Evolutionary conservation across 2,113 vertebrate genomes (phyloP).

Genomic region (Spilogale gracilis): DNA sequence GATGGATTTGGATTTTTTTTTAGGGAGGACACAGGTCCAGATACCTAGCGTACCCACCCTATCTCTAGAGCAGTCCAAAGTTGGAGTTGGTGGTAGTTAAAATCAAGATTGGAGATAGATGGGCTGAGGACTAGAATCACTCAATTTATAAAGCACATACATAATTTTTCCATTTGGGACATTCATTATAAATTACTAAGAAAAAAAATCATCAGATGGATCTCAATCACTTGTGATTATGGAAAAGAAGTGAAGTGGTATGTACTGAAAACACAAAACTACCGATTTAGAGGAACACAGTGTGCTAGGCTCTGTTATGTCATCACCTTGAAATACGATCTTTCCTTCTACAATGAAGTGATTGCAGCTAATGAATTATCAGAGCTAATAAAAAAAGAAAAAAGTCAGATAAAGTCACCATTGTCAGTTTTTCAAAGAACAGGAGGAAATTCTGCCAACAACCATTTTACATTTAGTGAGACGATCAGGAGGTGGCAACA

Average conservation of each 20-base stretch:
- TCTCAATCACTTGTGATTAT: neutral
- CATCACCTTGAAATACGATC: conserved; percentile 9
- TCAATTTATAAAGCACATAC: neutral
- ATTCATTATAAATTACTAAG: conserved; percentile 52
- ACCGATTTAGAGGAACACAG: conserved; percentile 40
- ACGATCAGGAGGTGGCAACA: conserved; percentile 16
- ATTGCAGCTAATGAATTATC: conserved; percentile 67
- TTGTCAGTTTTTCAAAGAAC: conserved; percentile 57
- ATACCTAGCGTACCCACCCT: neutral
- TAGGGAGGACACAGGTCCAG: neutral
- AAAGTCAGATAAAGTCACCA: conserved; percentile 60
- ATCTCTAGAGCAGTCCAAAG: neutral
- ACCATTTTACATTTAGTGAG: conserved; percentile 58
- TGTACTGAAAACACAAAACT: conserved; percentile 72
- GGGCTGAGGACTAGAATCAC: neutral
- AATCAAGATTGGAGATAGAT: conserved; percentile 46
- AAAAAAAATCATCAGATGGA: neutral
- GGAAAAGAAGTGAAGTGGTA: conserved; percentile 1
- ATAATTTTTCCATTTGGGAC: conserved; percentile 43
- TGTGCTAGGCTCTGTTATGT: neutral
- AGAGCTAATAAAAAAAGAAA: conserved; percentile 56
- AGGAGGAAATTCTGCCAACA: conserved; percentile 27
- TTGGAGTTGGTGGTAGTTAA: conserved; percentile 16
- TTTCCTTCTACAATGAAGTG: conserved; percentile 34
- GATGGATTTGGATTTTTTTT: neutral